These are phyloP conservation scores for Zaprionus kolodkinae DNA, from an alignment of 1,140 invertebrate genomes.

Conservation along the genomic window DNA sequence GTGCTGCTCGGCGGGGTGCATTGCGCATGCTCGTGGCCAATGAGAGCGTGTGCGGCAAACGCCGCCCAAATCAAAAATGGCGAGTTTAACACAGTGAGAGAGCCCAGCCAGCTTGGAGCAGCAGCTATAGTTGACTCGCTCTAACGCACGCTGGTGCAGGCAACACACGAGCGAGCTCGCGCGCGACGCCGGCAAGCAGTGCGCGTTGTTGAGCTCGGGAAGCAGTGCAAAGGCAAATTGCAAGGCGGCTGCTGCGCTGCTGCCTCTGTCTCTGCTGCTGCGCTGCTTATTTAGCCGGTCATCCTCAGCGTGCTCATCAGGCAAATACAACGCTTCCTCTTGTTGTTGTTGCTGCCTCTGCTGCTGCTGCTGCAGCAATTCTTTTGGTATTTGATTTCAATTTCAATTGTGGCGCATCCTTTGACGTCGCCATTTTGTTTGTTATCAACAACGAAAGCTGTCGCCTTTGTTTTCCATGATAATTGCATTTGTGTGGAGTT, in stretches of 20 bases:
- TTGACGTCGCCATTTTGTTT: slow-evolving; percentile 69
- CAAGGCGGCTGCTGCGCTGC: slow-evolving; percentile 23
- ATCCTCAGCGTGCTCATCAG: slow-evolving; percentile 55
- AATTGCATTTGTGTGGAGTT: slow-evolving; percentile 72
- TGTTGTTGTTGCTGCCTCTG: slow-evolving; percentile 36
- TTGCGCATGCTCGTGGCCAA: slow-evolving; percentile 71
- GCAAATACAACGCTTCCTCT: slow-evolving; percentile 40
- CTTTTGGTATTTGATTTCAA: slow-evolving; percentile 80
- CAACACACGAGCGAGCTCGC: neutral
- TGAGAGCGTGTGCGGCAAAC: slow-evolving; percentile 71
- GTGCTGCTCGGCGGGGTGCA: slow-evolving; percentile 16
- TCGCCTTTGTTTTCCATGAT: slow-evolving; percentile 79
- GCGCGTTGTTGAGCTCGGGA: slow-evolving; percentile 7
- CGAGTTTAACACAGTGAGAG: slow-evolving; percentile 69
- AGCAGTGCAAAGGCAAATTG: slow-evolving; percentile 49
- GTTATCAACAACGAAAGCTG: slow-evolving; percentile 73
- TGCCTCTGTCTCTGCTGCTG: slow-evolving; percentile 2
- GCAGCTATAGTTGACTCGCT: slow-evolving; percentile 43
- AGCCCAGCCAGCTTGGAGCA: slow-evolving; percentile 27
- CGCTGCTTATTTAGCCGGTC: slow-evolving; percentile 39
- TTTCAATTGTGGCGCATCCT: slow-evolving; percentile 79
- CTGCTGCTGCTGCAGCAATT: slow-evolving; percentile 60
- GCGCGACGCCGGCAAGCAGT: neutral
- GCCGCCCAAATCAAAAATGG: slow-evolving; percentile 82
- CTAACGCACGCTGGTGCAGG: slow-evolving; percentile 23